phyloP scores from a whole-genome alignment of 2,888 invertebrate species.

The Heliconius erato region DNA sequence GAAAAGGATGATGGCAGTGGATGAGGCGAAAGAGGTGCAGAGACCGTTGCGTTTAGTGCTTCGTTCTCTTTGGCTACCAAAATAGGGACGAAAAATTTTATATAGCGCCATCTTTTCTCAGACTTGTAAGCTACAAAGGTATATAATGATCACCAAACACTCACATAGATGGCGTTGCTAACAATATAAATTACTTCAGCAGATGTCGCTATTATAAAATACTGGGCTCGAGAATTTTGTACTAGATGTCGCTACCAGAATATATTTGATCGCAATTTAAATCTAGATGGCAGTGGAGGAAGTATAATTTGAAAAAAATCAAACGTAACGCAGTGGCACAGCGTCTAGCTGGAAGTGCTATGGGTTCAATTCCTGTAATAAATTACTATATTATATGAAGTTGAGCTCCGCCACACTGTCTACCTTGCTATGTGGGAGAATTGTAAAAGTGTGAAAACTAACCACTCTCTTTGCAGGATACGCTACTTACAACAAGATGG shows the following conservation, averaged over 20 bases:
- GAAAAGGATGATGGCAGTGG: background rate
- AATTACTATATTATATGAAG: too few relatives aligned
- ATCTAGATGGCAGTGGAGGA: background rate
- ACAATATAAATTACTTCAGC: background rate
- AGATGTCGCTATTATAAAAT: background rate
- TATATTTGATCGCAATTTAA: background rate
- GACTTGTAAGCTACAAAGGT: background rate
- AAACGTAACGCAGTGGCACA: too few relatives aligned
- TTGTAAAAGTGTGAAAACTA: background rate
- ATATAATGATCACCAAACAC: background rate
- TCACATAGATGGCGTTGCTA: slow-evolving; percentile 6
- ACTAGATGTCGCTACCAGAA: background rate
- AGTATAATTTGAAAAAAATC: too few relatives aligned
- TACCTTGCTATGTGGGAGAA: too few relatives aligned
- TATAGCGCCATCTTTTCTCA: slow-evolving; percentile 2
- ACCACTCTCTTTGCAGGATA: background rate
- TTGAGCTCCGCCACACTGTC: too few relatives aligned
- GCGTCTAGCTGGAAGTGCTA: too few relatives aligned
- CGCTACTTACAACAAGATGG: slow-evolving; percentile 5
- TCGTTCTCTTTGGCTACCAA: too few relatives aligned
- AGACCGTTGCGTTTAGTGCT: too few relatives aligned
- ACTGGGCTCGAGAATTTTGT: too few relatives aligned
- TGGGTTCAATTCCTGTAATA: too few relatives aligned
- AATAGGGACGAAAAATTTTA: too few relatives aligned
- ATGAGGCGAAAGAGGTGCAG: too few relatives aligned